A percentile compares a stretch with the other conserved stretches of the same genome.
Evolutionary conservation across 2,888 invertebrate genomes (phyloP).

Genomic region (Pseudoips prasinana): DNA sequence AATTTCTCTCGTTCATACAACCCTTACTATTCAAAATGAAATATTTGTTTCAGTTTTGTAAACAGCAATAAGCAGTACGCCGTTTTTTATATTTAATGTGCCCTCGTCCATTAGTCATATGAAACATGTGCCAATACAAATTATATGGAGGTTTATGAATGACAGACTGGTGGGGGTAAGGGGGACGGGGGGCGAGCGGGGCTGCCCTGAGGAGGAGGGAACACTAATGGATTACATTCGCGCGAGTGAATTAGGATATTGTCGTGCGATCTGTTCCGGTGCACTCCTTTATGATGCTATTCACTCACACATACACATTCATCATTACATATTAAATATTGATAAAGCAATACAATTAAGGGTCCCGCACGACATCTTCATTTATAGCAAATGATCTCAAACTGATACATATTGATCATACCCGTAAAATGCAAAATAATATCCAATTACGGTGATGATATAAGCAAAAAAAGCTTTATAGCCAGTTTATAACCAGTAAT

Average conservation of each 20-base stretch:
- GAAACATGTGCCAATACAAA: conserved; percentile 82
- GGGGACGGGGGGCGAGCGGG: conserved; percentile 19
- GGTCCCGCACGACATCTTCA: conserved; percentile 10
- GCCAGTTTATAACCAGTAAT: too few relatives aligned
- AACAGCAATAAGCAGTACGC: conserved; percentile 58
- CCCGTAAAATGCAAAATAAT: too few relatives aligned
- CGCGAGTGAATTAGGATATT: conserved; percentile 82
- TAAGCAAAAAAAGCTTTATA: too few relatives aligned
- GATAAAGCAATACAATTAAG: conserved; percentile 36
- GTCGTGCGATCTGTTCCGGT: conserved; percentile 79
- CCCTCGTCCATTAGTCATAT: conserved; percentile 77
- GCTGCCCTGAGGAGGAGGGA: conserved; percentile 44
- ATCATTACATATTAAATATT: conserved; percentile 52
- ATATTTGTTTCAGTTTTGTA: conserved; percentile 36
- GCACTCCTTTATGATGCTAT: conserved; percentile 69
- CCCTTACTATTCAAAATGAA: conserved; percentile 25
- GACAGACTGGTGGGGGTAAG: conserved; percentile 60
- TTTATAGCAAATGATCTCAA: conserved; percentile 9
- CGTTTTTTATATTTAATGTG: conserved; percentile 66
- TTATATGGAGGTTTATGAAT: conserved; percentile 81
- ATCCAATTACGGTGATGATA: too few relatives aligned
- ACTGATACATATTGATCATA: too few relatives aligned
- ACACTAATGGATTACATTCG: conserved; percentile 81
- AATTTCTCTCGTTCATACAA: conserved; percentile 11
- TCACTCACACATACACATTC: conserved; percentile 41